These are phyloP conservation scores for Octomys mimax DNA, from an alignment of 2,797 vertebrate species.

Conservation along the genomic window DNA sequence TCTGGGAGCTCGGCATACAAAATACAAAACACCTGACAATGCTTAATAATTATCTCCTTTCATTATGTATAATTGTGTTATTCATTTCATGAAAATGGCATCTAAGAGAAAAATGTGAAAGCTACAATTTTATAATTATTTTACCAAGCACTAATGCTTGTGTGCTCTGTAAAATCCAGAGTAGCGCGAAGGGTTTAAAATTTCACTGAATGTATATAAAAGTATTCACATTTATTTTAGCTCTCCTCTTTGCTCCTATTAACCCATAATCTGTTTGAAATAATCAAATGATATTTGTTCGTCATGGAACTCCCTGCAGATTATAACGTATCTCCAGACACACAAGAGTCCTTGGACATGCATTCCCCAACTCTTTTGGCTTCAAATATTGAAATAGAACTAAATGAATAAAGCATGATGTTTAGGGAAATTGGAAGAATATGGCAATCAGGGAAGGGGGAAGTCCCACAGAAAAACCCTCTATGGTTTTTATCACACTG, in stretches of 20 bases:
- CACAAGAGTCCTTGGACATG: not conserved
- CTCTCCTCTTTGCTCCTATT: slow-evolving; percentile 5
- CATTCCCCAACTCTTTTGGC: not conserved
- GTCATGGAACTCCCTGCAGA: not conserved
- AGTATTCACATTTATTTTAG: slow-evolving; percentile 10
- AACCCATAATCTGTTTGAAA: slow-evolving; percentile 10
- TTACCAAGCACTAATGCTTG: slow-evolving; percentile 67
- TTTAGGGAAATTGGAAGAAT: not conserved
- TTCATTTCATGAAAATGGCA: slow-evolving; percentile 79
- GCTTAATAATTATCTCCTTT: slow-evolving; percentile 83
- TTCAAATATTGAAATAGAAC: slow-evolving; percentile 3
- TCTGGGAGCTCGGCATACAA: slow-evolving; percentile 64
- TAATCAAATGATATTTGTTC: not conserved
- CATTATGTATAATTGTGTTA: slow-evolving; percentile 78
- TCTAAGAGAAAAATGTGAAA: slow-evolving; percentile 80
- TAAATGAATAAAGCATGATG: not conserved
- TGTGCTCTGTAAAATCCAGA: slow-evolving; percentile 12
- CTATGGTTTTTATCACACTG: not conserved
- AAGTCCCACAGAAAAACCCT: not conserved
- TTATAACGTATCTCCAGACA: not conserved
- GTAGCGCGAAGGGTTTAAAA: slow-evolving; percentile 14
- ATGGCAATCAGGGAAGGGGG: not conserved
- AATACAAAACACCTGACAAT: slow-evolving; percentile 80
- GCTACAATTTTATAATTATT: slow-evolving; percentile 83
- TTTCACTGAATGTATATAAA: slow-evolving; percentile 40